phyloP scores from a whole-genome alignment of 2,797 vertebrate species.

The Enteromius viviparus region DNA sequence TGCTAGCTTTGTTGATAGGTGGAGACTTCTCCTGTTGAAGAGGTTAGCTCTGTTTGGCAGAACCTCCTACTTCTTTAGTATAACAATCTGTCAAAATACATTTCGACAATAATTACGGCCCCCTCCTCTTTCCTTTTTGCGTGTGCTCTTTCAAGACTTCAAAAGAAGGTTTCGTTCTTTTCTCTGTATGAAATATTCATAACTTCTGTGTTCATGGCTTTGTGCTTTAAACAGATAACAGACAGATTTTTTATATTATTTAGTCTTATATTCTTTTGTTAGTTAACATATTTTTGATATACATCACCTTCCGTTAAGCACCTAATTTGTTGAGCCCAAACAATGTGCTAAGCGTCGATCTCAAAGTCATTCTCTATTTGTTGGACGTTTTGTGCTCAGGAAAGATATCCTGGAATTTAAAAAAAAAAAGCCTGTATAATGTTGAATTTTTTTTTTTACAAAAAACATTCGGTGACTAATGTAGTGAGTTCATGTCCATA shows the following conservation, averaged over 20 bases:
- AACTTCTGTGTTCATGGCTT: slow-evolving; percentile 76
- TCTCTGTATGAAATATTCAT: slow-evolving; percentile 80
- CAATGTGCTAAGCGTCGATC: not conserved
- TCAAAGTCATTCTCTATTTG: slow-evolving; percentile 3
- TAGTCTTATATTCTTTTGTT: slow-evolving; percentile 76
- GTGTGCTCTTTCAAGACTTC: slow-evolving; percentile 74
- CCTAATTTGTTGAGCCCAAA: slow-evolving; percentile 47
- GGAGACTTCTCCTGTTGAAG: slow-evolving; percentile 70
- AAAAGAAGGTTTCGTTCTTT: slow-evolving; percentile 69
- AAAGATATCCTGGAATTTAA: not conserved
- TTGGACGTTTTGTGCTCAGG: not conserved
- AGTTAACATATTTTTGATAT: slow-evolving; percentile 69
- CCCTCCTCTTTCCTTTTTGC: slow-evolving; percentile 70
- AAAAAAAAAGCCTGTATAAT: not conserved
- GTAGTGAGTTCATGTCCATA: not conserved
- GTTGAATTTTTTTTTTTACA: not conserved
- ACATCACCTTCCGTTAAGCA: slow-evolving; percentile 55
- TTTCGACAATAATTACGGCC: slow-evolving; percentile 77
- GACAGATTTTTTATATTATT: slow-evolving; percentile 73
- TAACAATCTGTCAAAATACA: slow-evolving; percentile 77
- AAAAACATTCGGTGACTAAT: not conserved
- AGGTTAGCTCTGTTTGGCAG: slow-evolving; percentile 75
- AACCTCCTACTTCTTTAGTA: slow-evolving; percentile 77
- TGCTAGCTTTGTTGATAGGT: slow-evolving; percentile 72
- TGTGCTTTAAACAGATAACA: slow-evolving; percentile 71